Evolutionary conservation across 2,888 invertebrate genomes (phyloP).

Genomic region (Pseudoips prasinana): DNA sequence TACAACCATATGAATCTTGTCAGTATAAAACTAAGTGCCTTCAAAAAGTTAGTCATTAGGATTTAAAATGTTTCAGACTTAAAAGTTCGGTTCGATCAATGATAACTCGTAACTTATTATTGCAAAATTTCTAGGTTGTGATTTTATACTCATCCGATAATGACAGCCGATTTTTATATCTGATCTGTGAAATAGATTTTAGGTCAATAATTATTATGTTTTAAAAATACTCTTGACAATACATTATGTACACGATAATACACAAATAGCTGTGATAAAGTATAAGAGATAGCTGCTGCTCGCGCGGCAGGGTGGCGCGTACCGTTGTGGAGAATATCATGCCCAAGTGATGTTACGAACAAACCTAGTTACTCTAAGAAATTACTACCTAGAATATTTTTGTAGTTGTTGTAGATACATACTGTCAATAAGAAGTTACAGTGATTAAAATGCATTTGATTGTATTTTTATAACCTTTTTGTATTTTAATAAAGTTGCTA

Average conservation of each 20-base stretch:
- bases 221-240: conserved; percentile 23
- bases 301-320: conserved; percentile 11
- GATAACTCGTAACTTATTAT: conserved; percentile 40
- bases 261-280: conserved; percentile 36
- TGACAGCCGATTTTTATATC: conserved; percentile 17
- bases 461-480: conserved; percentile 81
- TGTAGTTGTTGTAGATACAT: conserved; percentile 55
- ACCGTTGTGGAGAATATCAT: conserved; percentile 22
- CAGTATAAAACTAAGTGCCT: conserved; percentile 79
- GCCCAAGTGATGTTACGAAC: conserved; percentile 50
- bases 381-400: conserved; percentile 64
- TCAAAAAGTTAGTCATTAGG: conserved; percentile 78
- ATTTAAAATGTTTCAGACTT: conserved; percentile 61
- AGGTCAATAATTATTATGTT: conserved; percentile 4
- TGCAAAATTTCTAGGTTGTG: conserved; percentile 66
- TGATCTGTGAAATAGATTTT: not conserved
- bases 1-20: conserved; percentile 76
- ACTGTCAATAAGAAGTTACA: conserved; percentile 68
- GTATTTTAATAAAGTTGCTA: conserved; percentile 81
- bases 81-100: conserved; percentile 44
- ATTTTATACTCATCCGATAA: conserved; percentile 34
- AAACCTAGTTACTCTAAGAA: conserved; percentile 47
- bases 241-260: conserved; percentile 32
- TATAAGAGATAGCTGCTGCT: conserved; percentile 13
- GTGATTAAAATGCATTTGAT: conserved; percentile 79